These are phyloP conservation scores for Poeciliopsis paucimaculata DNA, from an alignment of 2,797 vertebrate genomes.

Conservation along the genomic window DNA sequence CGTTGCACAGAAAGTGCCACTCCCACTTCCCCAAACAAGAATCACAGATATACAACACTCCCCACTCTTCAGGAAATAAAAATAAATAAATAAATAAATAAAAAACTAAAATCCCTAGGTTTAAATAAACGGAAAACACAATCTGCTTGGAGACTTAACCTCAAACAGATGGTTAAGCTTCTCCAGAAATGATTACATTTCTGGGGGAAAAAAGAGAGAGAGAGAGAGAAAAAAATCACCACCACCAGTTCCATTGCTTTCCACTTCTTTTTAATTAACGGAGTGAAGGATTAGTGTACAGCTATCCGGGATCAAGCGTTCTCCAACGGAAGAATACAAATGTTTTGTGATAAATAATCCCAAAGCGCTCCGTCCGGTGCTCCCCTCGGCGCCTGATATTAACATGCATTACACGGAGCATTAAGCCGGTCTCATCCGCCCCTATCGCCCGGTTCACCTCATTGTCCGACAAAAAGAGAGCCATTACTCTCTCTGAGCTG, in stretches of 20 bases:
- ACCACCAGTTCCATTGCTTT: conserved; percentile 86
- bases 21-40: conserved; percentile 31
- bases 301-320: conserved; percentile 87
- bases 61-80: conserved; percentile 52
- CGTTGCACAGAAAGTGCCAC: conserved; percentile 3
- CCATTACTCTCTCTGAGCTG: conserved; percentile 61
- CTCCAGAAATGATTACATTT: conserved; percentile 93
- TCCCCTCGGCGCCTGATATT: conserved; percentile 79
- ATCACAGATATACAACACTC: conserved; percentile 44
- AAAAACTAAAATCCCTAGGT: conserved; percentile 78
- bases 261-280: conserved; percentile 92
- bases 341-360: conserved; percentile 87
- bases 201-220: conserved; percentile 66
- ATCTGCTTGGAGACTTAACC: conserved; percentile 89
- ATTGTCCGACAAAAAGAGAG: conserved; percentile 65
- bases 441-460: conserved; percentile 61
- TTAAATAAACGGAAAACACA: conserved; percentile 85
- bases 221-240: conserved; percentile 69
- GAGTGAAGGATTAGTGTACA: conserved; percentile 89
- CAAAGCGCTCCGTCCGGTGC: conserved; percentile 64
- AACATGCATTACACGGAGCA: conserved; percentile 82
- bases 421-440: conserved; percentile 75
- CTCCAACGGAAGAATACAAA: conserved; percentile 85
- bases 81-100: too few relatives aligned
- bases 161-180: conserved; percentile 97